These are phyloP conservation scores for Rhopalosiphum maidis DNA, from an alignment of 1,140 invertebrate species.

Conservation along the genomic window DNA sequence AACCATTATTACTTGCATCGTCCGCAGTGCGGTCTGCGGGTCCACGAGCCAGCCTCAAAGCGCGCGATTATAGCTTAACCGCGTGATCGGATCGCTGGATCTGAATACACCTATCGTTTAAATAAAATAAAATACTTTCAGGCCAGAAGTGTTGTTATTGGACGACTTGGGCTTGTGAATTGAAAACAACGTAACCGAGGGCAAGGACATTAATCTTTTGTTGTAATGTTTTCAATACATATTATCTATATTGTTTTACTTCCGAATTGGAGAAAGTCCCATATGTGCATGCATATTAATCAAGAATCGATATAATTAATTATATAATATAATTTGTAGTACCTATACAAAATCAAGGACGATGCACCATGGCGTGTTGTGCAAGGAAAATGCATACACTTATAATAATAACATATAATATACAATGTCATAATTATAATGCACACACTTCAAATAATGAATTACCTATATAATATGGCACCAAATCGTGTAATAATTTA, in stretches of 20 bases:
- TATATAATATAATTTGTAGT: neutral
- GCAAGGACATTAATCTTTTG: constrained; percentile 37
- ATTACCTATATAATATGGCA: neutral
- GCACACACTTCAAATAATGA: neutral
- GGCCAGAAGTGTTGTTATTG: constrained; percentile 2
- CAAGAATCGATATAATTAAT: constrained; percentile 34
- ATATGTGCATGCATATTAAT: neutral
- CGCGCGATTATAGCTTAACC: neutral
- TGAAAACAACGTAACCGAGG: constrained; percentile 13
- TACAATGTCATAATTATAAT: neutral
- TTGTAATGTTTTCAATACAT: neutral
- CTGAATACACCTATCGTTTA: neutral
- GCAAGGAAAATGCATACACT: neutral
- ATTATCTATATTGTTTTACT: neutral
- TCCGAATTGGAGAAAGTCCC: constrained; percentile 30
- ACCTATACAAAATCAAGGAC: neutral
- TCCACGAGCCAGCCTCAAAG: neutral
- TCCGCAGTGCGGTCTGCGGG: neutral
- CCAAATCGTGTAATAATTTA: neutral
- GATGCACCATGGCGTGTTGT: neutral
- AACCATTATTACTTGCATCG: neutral
- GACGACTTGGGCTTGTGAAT: neutral
- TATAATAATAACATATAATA: neutral
- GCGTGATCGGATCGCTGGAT: neutral
- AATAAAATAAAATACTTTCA: constrained; percentile 17